phyloP scores from a whole-genome alignment of 2,113 vertebrate species.

The Sylvia atricapilla region DNA sequence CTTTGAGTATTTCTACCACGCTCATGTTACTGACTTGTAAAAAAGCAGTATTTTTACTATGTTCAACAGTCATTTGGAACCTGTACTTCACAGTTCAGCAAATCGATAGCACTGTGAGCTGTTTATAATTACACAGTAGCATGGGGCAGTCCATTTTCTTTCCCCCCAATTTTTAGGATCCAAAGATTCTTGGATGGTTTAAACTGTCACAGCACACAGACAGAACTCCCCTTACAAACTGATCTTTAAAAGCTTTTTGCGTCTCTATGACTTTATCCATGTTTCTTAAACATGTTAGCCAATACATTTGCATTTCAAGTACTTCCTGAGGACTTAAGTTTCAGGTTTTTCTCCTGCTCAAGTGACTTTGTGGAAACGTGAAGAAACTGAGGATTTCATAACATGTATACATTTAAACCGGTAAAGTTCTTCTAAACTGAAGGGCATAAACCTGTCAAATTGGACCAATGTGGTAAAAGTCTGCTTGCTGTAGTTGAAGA shows the following conservation, averaged over 20 bases:
- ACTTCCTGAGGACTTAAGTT: neutral
- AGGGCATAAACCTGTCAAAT: neutral
- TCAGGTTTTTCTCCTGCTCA: neutral
- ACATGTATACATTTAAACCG: neutral
- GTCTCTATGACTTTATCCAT: neutral
- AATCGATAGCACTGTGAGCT: neutral
- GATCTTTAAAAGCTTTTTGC: neutral
- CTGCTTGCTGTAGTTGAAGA: neutral
- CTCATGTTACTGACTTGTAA: neutral
- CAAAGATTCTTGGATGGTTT: neutral
- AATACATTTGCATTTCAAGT: neutral
- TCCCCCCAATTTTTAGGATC: neutral
- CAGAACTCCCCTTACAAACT: neutral
- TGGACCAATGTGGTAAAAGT: neutral
- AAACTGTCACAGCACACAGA: neutral
- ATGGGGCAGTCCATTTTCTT: neutral
- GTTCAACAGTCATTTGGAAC: neutral
- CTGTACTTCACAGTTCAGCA: neutral
- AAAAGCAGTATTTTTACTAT: neutral
- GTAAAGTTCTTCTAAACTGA: neutral
- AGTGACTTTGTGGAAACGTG: neutral
- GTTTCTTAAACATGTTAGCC: neutral
- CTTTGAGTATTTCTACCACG: neutral
- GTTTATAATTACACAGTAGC: neutral
- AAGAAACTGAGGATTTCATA: neutral